A percentile compares a stretch with the other conserved stretches of the same genome.
These are phyloP conservation scores for Poeciliopsis occidentalis DNA, from an alignment of 2,113 vertebrate species.

Conservation along the genomic window DNA sequence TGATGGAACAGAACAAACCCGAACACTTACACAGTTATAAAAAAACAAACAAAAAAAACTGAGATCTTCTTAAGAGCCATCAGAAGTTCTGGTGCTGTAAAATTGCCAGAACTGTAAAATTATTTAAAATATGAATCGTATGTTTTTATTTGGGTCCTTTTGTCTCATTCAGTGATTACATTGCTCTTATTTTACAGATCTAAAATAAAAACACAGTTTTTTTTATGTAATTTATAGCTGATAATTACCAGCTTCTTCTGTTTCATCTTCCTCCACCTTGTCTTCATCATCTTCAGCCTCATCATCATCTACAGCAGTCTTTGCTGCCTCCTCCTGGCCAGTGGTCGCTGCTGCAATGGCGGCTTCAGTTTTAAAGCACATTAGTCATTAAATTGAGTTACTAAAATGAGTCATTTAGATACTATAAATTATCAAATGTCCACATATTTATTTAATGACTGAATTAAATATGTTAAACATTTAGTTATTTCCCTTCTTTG, in stretches of 20 bases:
- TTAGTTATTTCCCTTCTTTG: no score
- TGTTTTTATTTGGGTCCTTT: neutral
- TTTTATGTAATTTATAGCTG: neutral
- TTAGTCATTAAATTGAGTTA: neutral
- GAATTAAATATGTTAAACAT: no score
- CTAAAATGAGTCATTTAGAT: no score
- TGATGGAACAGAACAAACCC: conserved; percentile 10
- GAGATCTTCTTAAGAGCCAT: neutral
- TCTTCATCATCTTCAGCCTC: conserved; percentile 42
- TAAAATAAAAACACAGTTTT: neutral
- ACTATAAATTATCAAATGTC: no score
- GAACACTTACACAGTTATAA: neutral
- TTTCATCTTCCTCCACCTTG: conserved; percentile 32
- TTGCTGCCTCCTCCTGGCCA: conserved; percentile 56
- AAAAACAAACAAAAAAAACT: neutral
- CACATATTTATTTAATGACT: no score
- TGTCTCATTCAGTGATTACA: neutral
- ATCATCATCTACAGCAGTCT: conserved; percentile 38
- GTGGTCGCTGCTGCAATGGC: conserved; percentile 17
- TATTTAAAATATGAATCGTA: neutral
- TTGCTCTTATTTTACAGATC: neutral
- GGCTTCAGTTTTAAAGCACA: conserved; percentile 7
- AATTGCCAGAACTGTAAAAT: neutral
- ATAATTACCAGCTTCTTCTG: conserved; percentile 24
- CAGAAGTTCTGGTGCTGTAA: neutral